Conservation (phyloP, 2,888 invertebrate species). For the Zhuqinia jingwanae region DNA sequence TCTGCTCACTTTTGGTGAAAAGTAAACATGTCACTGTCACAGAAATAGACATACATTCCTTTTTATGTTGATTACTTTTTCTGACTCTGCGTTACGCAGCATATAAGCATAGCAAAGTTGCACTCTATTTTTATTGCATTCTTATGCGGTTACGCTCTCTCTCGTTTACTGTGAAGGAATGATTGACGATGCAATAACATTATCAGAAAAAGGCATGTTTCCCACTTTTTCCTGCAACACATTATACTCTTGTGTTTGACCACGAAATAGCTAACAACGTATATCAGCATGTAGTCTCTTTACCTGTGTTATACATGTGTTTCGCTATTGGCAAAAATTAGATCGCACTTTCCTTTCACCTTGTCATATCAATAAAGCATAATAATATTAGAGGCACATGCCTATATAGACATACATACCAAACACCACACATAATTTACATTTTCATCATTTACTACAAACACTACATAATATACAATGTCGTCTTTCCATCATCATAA, state of each 20-base stretch:
- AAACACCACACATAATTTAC: no score
- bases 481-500: no score
- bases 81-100: not conserved
- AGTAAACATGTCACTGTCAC: conserved; percentile 8
- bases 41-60: not conserved
- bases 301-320: conserved; percentile 27
- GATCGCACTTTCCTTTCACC: conserved; percentile 32
- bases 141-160: not conserved
- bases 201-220: conserved; percentile 11
- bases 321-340: conserved; percentile 38
- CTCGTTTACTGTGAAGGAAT: not conserved
- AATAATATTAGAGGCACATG: no score
- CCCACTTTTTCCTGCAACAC: conserved; percentile 34
- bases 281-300: conserved; percentile 52
- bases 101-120: no score
- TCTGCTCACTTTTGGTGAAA: not conserved
- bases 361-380: not conserved
- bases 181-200: conserved; percentile 4
- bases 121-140: conserved; percentile 11
- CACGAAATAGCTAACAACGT: conserved; percentile 26
- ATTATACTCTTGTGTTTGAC: not conserved
- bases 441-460: no score
- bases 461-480: no score
- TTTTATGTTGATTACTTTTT: conserved; percentile 24
- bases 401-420: no score